Base-by-base conservation (phyloP, 2,888 invertebrate species). In the Imbricaverruca yamaguchii region DNA sequence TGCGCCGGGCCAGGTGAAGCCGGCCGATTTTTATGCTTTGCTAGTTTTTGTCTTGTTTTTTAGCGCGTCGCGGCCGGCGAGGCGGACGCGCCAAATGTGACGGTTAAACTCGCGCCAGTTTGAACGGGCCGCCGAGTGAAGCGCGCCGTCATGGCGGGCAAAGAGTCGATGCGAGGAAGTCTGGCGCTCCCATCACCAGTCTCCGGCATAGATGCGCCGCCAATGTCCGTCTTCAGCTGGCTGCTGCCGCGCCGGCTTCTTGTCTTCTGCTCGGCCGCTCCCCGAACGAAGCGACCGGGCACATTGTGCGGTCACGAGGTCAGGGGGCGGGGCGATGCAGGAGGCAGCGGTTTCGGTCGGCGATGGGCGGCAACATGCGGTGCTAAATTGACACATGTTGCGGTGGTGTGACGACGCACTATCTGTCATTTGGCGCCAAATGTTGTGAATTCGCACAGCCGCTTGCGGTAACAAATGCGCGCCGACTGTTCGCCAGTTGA, bases 1-100 rank as follows among this genome's bases (percentile, higher is more conserved):
- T 59, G 59, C 59, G 7, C 15, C 7, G 3, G 53, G 74, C 74
- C 74, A 74, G 74, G 74, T 74, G 74, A 74, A 53, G 21, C 18
- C 65, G 1, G 39, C 53, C 53, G 53, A 74, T 74, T 74, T 74
- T 74, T 74, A 74, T 74, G 74, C 74, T 74, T 74, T 74, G 74
- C 74, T 25, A 74, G 74, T 74, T 74, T 74, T 74, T 74, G 74
- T 74, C 74, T 74, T 74, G 74, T 74, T 74, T 74, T 74, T 74
- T 74, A 74, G 74, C 74, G 39, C 53, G 74, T 74, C 74, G 74
- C 15, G 53, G 10, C 21, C 15, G 74, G 53, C 13, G 39, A 53
- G 11, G 25, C 67, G 67, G 6, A 53, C 74, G 74, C 74, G 69
- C 23, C 74, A 53, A 11, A 39, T n/a, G 9, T 18, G 53, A 15